These are phyloP conservation scores for Sciurus carolinensis DNA, from an alignment of 2,797 vertebrate species.

Conservation along the genomic window DNA sequence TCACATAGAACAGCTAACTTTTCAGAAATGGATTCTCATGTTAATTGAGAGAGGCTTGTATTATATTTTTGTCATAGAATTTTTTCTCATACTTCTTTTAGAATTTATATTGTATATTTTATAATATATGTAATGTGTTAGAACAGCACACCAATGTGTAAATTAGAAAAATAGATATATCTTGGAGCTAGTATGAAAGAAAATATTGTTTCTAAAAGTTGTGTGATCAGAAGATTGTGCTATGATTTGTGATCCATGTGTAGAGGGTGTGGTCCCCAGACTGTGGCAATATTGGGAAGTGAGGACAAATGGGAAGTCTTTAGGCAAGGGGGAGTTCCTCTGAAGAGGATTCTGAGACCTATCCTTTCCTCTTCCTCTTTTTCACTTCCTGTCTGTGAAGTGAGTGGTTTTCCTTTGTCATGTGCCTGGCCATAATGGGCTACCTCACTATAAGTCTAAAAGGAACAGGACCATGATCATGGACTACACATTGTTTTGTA, in stretches of 20 bases:
- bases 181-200: background rate
- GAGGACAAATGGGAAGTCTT: background rate
- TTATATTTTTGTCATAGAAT: conserved; percentile 12
- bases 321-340: background rate
- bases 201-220: background rate
- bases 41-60: background rate
- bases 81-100: background rate
- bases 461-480: background rate
- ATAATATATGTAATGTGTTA: background rate
- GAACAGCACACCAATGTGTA: background rate
- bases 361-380: background rate
- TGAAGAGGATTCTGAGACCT: background rate
- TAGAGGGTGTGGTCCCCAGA: background rate
- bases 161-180: conserved; percentile 23
- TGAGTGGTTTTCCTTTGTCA: background rate
- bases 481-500: background rate
- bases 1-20: background rate
- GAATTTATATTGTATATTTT: background rate
- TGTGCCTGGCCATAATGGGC: background rate
- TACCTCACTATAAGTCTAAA: background rate
- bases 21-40: conserved; percentile 48
- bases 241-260: background rate
- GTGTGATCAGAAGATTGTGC: background rate
- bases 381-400: background rate
- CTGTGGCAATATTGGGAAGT: background rate